A percentile compares a stretch with the other conserved stretches of the same genome.
phyloP scores from a whole-genome alignment of 2,888 invertebrate species.

The Ophion obscuratus region DNA sequence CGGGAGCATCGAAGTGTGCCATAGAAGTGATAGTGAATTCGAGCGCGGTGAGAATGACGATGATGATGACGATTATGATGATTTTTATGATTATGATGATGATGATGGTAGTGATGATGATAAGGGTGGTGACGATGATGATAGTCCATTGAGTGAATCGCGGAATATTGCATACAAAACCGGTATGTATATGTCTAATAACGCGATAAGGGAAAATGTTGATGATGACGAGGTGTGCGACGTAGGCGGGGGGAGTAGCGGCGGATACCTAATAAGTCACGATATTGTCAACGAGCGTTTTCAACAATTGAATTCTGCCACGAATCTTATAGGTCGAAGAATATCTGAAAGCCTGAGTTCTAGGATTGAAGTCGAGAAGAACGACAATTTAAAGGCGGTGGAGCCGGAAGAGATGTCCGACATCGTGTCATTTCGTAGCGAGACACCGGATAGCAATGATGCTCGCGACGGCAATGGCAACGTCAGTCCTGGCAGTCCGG shows the following conservation, averaged over 20 bases:
- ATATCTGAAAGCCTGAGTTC: constrained; percentile 63
- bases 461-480: constrained; percentile 17
- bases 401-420: constrained; percentile 71
- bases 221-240: not conserved
- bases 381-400: not conserved
- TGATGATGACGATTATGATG: not conserved
- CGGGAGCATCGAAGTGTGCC: constrained; percentile 31
- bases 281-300: constrained; percentile 69
- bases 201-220: not conserved
- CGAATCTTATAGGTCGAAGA: constrained; percentile 69
- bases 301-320: constrained; percentile 67
- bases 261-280: constrained; percentile 61
- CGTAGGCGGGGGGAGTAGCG: constrained; percentile 15
- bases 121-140: not conserved
- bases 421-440: constrained; percentile 75
- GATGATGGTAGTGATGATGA: not conserved
- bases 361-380: constrained; percentile 26
- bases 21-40: constrained; percentile 42
- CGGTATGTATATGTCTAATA: constrained; percentile 67
- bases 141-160: constrained; percentile 28
- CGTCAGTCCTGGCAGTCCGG: not conserved
- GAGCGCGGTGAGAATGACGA: constrained; percentile 1
- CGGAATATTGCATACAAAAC: constrained; percentile 52
- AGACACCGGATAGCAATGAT: constrained; percentile 60
- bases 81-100: not conserved